Evolutionary conservation across 2,888 invertebrate genomes (phyloP), one percentile per base, ranked within the genome.

Genomic region (Hydropsyche betteni): DNA sequence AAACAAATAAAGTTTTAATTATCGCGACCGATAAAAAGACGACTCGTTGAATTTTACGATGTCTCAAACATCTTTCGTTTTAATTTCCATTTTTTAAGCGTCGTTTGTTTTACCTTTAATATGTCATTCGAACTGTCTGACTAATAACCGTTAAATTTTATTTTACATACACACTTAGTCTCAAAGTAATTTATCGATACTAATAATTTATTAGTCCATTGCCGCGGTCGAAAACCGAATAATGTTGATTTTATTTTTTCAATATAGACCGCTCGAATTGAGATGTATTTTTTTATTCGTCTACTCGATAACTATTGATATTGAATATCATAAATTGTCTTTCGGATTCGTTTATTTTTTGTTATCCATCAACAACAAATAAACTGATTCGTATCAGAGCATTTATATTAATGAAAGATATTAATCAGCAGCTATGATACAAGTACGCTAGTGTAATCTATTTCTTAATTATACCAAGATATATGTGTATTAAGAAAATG

Each of bases 391-490:
- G 12, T 64, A 64, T 64, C 64, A 44, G 34, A 64, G 36, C 64
- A 36, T 64, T 64, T 33, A 64, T 64, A 64, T 64, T 64, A 64
- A 64, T 64, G 64, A 64, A 64, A 64, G 64, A 33, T 64, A 64
- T 64, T 64, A 36, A 64, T 64, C 64, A 64, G 34, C 64, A 10
- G 12, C 55, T 55, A 55, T 55, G 14, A 16, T 55, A 55, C 55
- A 4, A 55, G 34, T 24, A 64, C 64, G 64, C 2, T 1, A 64
- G 64, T 64, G 64, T 36, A 64, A 64, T 64, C 64, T 64, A 64
- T 64, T 64, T 64, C 64, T 64, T 64, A 64, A 64, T 64, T 64
- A 64, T 64, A 36, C 64, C n/a, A 24, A 36, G 64, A 64, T 64
- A 44, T 44, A 44, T 44, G 34, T 10, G n/a, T 36, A 64, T 64